These are phyloP conservation scores for Drosophila sproati DNA, from an alignment of 1,140 invertebrate species.

Conservation along the genomic window DNA sequence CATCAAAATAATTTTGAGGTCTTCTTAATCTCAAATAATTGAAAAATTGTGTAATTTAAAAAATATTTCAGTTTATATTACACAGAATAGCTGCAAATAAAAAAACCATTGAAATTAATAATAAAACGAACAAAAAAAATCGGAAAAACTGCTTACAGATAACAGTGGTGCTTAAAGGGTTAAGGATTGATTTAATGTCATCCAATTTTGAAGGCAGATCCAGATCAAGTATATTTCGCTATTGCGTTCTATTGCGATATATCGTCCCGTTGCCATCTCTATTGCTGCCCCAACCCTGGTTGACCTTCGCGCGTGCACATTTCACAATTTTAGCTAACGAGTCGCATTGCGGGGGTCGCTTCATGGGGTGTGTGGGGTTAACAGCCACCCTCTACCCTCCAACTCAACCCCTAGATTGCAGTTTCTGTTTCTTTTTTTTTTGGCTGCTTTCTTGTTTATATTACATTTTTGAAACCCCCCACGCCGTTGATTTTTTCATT, in stretches of 20 bases:
- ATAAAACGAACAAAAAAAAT: too few species aligned
- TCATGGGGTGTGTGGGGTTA: neutral
- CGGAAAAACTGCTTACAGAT: too few species aligned
- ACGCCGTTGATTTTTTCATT: slow-evolving; percentile 61
- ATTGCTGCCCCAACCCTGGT: slow-evolving; percentile 20
- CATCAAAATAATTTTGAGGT: too few species aligned
- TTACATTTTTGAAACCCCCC: slow-evolving; percentile 62
- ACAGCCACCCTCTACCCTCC: neutral
- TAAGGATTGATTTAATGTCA: too few species aligned
- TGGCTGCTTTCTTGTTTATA: slow-evolving; percentile 55
- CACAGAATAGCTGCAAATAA: too few species aligned
- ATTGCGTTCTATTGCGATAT: neutral
- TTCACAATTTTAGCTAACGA: slow-evolving; percentile 77
- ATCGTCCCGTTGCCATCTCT: slow-evolving; percentile 24
- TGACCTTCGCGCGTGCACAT: slow-evolving; percentile 69
- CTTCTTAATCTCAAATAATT: too few species aligned
- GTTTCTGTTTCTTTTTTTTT: slow-evolving; percentile 1
- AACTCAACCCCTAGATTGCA: slow-evolving; percentile 38
- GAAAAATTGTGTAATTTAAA: too few species aligned
- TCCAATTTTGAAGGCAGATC: too few species aligned
- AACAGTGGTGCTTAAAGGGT: too few species aligned
- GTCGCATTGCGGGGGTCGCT: slow-evolving; percentile 19
- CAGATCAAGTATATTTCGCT: too few species aligned
- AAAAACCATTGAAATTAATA: too few species aligned
- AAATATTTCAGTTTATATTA: too few species aligned